Base-by-base conservation (phyloP, 2,113 vertebrate species). In the Sinocyclocheilus anophthalmus region DNA sequence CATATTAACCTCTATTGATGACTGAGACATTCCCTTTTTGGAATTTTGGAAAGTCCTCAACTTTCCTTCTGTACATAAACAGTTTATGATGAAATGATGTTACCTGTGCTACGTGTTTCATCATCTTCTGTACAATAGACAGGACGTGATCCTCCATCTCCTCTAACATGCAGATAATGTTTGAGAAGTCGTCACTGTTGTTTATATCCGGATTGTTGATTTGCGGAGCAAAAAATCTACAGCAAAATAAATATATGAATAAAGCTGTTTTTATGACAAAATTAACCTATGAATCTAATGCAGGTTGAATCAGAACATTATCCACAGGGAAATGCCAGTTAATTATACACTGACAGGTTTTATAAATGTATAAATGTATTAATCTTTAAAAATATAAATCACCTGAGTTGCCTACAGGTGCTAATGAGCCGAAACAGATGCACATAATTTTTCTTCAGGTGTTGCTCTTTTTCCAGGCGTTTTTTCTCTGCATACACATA, bases 351-450 rank as follows among this genome's bases (percentile, higher is more conserved):
- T 14, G 7, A 63, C 22, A 42, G 12, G 59, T 63, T 9, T 42
- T 12, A 42, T 39, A 13, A n/a, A 73, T 5, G 1, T 37, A 10
- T 37, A 4, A 37, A 4, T 70, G 0, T 20, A 37, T 70, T 69
- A 4, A 33, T 67, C 5, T 3, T 67, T 67, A 16, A 67, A 67
- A 30, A 70, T 18, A 26, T 30, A 72, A 75, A 90, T 90, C 53
- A 94, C 93, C 86, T 89, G 82, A 94, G 86, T 48, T 92, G 50
- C 53, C 63, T 84, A 39, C 90, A 94, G 16, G 87, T 90, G 53
- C 76, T 91, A 76, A 93, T 73, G 63, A 86, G 84, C 80, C 89
- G 90, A 72, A 92, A 85, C 84, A 91, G 87, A 61, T 84, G 11
- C 2, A 85, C 70, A 3, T 12, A 86, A 79, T 86, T 79, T 50